Evolutionary conservation across 2,888 invertebrate species (phyloP).

Genomic region (Griposia aprilina): DNA sequence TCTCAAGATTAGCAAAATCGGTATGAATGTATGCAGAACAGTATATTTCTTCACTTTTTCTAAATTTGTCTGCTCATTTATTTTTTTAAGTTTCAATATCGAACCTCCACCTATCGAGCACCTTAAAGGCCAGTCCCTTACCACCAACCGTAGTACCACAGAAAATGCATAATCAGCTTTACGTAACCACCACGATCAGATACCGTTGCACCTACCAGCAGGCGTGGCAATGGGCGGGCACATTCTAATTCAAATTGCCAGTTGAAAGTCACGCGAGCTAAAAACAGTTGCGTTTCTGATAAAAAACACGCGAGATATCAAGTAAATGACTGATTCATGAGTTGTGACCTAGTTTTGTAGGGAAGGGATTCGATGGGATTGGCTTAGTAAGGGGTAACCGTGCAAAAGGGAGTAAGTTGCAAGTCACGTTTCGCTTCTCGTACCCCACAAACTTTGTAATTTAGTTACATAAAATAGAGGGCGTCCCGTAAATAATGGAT

Average conservation of each 20-base stretch:
- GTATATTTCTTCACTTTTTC: too few relatives aligned
- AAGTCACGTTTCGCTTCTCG: conserved; percentile 19
- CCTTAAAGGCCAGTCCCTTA: neutral
- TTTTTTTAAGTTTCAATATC: conserved; percentile 2
- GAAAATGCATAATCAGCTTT: conserved; percentile 84
- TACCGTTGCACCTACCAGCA: conserved; percentile 79
- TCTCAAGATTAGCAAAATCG: neutral
- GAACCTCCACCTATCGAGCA: conserved; percentile 2
- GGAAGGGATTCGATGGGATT: conserved; percentile 25
- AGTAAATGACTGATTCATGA: conserved; percentile 53
- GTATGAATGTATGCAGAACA: too few relatives aligned
- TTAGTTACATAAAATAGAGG: neutral
- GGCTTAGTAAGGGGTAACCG: conserved; percentile 10
- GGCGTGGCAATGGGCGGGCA: conserved; percentile 85
- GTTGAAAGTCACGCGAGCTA: conserved; percentile 82
- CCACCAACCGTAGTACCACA: conserved; percentile 49
- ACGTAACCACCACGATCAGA: conserved; percentile 84
- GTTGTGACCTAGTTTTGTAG: conserved; percentile 55
- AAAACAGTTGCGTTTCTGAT: conserved; percentile 73
- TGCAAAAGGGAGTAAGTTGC: conserved; percentile 10
- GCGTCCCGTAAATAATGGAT: too few relatives aligned
- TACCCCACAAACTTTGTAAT: neutral
- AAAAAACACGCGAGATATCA: conserved; percentile 65
- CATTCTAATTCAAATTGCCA: conserved; percentile 87
- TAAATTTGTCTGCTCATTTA: neutral